phyloP scores from a whole-genome alignment of 2,888 invertebrate genomes.

The Spisula subtruncata region DNA sequence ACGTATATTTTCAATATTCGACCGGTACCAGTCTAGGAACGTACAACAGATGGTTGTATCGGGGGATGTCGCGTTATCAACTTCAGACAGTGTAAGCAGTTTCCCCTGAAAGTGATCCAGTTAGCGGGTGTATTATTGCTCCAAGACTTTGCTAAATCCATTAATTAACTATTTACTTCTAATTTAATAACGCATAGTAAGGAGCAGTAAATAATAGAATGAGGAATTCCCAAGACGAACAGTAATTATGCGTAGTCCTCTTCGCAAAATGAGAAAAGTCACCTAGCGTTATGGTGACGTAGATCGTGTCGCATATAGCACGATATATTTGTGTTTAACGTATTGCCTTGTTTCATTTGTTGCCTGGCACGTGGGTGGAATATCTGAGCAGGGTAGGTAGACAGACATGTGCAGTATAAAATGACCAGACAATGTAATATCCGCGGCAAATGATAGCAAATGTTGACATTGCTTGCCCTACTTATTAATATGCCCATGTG shows the following conservation, averaged over 20 bases:
- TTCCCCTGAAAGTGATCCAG: slow-evolving; percentile 32
- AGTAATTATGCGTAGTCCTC: slow-evolving; percentile 46
- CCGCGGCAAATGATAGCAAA: too few relatives aligned
- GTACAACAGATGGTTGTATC: background rate
- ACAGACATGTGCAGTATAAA: background rate
- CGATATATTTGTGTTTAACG: slow-evolving; percentile 2
- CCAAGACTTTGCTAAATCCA: slow-evolving; percentile 73
- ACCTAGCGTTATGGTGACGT: slow-evolving; percentile 38
- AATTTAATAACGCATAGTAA: slow-evolving; percentile 76
- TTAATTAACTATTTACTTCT: slow-evolving; percentile 79
- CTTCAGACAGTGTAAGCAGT: slow-evolving; percentile 12
- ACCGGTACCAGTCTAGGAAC: background rate
- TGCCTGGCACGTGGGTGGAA: background rate
- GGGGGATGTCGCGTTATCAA: slow-evolving; percentile 14
- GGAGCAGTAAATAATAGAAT: slow-evolving; percentile 65
- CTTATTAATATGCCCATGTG: too few relatives aligned
- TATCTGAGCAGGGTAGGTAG: background rate
- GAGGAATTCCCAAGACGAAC: slow-evolving; percentile 53
- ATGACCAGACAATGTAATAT: background rate
- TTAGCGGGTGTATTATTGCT: slow-evolving; percentile 55
- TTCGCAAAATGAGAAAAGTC: slow-evolving; percentile 53
- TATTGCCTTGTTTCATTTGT: background rate
- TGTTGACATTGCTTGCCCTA: too few relatives aligned
- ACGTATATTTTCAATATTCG: background rate
- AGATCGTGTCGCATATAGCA: slow-evolving; percentile 23